Base-by-base conservation (phyloP, 2,888 invertebrate species). In the Ctenicera cuprea region DNA sequence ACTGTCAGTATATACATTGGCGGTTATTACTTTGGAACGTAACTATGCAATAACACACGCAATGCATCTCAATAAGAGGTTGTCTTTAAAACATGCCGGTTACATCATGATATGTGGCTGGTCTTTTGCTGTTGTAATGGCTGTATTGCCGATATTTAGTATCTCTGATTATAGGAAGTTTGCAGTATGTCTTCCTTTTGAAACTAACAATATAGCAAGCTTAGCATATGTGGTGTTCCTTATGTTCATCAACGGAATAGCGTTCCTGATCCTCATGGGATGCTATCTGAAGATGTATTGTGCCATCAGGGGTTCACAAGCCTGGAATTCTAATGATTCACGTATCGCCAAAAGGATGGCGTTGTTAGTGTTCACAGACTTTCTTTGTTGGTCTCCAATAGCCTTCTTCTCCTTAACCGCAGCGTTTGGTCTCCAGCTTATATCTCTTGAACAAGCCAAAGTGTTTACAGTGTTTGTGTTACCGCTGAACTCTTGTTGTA, bases 271-370 rank as follows among this genome's bases (percentile, higher is more conserved):
- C 72, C 91, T 99, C 66, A 96, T 98, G 92, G 95, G 97, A 67
- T 98, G 98, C 87, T 98, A 98, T 86, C 89, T 97, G 74, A 97
- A 97, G 88, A 98, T 98, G 97, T 98, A 98, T 88, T 97, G 97
- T 88, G 97, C 97, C 68, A 97, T 98, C 79, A 91, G 97, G n/a
- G 97, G 97, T 72, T 97, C 97, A 80, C 95, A 96, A 86, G 97
- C 97, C 0, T 98, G 98, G 98, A 98, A 98, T 87, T 97, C 97
- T 2, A 98, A 98, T 87, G 98, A 98, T 87, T 97, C 97, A 9
- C 90, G 97, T 66, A 97, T 98, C 80, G 98, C 98, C 50, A 97
- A 97, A 87, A 90, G 97, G 45, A 98, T 98, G 98, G 97, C 98
- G 0, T 88, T 99, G 50, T 90, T 99, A 70, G 98, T 99, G 1